phyloP scores from a whole-genome alignment of 2,888 invertebrate species.

The Monopis laevigella region DNA sequence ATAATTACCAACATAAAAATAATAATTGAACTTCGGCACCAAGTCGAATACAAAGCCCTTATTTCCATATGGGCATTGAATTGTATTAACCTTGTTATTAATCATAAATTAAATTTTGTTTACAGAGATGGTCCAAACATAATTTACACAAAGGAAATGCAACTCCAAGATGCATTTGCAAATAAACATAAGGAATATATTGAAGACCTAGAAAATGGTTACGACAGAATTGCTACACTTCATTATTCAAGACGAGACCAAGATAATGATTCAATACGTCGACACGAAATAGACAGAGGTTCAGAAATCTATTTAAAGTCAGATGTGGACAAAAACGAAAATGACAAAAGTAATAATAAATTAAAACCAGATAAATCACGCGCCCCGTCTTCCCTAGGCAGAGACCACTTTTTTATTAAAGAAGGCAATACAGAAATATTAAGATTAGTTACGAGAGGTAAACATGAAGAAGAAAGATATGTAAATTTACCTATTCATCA shows the following conservation, averaged over 20 bases:
- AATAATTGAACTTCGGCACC: too few species aligned
- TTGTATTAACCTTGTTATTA: too few species aligned
- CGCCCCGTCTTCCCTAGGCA: constrained; percentile 49
- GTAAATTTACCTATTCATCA: constrained; percentile 63
- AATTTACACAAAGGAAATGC: constrained; percentile 66
- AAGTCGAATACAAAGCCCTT: too few species aligned
- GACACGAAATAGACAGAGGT: constrained; percentile 81
- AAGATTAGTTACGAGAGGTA: constrained; percentile 78
- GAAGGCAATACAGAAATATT: constrained; percentile 88
- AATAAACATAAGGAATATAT: constrained; percentile 67
- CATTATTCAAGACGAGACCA: constrained; percentile 60
- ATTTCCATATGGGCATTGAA: too few species aligned
- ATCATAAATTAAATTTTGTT: too few species aligned
- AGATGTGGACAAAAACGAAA: constrained; percentile 37
- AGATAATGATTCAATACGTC: constrained; percentile 77
- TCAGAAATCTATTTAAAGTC: constrained; percentile 70
- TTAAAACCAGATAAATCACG: constrained; percentile 38
- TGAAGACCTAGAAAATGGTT: constrained; percentile 68
- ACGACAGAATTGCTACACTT: constrained; percentile 58
- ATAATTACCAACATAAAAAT: too few species aligned
- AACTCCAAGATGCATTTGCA: constrained; percentile 51
- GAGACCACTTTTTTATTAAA: constrained; percentile 81
- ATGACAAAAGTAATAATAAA: constrained; percentile 38
- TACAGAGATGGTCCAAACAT: constrained; percentile 64
- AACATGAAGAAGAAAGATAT: constrained; percentile 71